These are phyloP conservation scores for Sebastes kiyomatsui DNA, from an alignment of 2,797 vertebrate species.

Conservation along the genomic window DNA sequence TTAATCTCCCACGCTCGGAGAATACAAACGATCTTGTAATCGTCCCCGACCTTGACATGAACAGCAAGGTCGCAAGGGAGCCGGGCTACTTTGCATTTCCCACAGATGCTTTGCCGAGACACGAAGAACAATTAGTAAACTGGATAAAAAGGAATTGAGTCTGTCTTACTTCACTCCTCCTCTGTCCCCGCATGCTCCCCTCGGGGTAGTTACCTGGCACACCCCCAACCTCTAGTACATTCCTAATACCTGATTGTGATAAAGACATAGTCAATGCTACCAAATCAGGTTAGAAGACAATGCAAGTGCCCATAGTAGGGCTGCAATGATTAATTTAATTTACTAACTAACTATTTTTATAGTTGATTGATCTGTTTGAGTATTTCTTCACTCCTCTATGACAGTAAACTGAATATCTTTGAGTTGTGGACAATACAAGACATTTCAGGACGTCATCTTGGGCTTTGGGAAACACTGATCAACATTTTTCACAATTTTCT, in stretches of 20 bases:
- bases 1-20: constrained; percentile 80
- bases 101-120: constrained; percentile 63
- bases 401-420: no score
- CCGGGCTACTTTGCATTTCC: constrained; percentile 68
- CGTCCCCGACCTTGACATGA: constrained; percentile 80
- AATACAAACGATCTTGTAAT: constrained; percentile 82
- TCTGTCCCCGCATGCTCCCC: background rate
- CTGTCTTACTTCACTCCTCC: constrained; percentile 19
- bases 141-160: constrained; percentile 64
- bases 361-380: no score
- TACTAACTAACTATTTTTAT: no score
- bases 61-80: constrained; percentile 59
- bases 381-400: no score
- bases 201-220: constrained; percentile 53
- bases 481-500: no score
- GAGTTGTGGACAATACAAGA: no score
- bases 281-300: constrained; percentile 48
- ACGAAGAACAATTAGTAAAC: constrained; percentile 80
- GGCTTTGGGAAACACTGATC: no score
- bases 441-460: rapidly evolving
- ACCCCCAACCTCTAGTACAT: constrained; percentile 51
- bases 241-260: constrained; percentile 82
- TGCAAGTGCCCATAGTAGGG: no score
- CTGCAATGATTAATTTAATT: no score
- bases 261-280: constrained; percentile 76